Evolutionary conservation across 2,113 vertebrate species (phyloP).

Genomic region (Capricornis sumatraensis): DNA sequence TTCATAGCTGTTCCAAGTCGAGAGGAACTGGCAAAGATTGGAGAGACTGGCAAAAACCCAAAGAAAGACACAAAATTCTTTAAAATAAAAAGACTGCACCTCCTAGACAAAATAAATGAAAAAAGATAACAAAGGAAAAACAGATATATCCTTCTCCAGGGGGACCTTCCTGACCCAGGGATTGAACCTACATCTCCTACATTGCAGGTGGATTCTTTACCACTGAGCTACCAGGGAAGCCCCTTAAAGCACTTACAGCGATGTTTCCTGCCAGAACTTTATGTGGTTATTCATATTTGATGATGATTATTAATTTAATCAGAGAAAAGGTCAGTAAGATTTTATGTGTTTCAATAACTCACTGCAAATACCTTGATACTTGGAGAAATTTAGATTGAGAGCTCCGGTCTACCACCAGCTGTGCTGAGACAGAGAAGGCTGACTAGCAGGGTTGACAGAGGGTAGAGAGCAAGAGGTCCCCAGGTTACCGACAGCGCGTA

Average conservation of each 20-base stretch:
- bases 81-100: background rate
- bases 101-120: background rate
- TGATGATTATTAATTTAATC: background rate
- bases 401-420: background rate
- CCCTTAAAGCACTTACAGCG: accelerated
- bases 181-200: background rate
- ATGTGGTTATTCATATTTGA: background rate
- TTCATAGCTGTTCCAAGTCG: background rate
- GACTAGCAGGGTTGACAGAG: background rate
- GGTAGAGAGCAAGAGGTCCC: accelerated
- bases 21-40: background rate
- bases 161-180: background rate
- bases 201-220: background rate
- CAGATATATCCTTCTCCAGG: background rate
- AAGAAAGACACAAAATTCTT: background rate
- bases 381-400: background rate
- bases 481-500: accelerated
- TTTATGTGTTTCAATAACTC: background rate
- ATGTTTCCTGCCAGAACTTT: background rate
- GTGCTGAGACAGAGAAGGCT: accelerated
- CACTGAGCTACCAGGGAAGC: background rate
- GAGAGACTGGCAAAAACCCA: background rate
- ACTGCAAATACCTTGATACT: background rate
- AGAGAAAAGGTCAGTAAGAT: background rate
- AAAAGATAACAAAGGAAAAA: background rate